A percentile compares a stretch with the other conserved stretches of the same genome.
phyloP scores from a whole-genome alignment of 2,113 vertebrate species.

The Ibidorhyncha struthersii region DNA sequence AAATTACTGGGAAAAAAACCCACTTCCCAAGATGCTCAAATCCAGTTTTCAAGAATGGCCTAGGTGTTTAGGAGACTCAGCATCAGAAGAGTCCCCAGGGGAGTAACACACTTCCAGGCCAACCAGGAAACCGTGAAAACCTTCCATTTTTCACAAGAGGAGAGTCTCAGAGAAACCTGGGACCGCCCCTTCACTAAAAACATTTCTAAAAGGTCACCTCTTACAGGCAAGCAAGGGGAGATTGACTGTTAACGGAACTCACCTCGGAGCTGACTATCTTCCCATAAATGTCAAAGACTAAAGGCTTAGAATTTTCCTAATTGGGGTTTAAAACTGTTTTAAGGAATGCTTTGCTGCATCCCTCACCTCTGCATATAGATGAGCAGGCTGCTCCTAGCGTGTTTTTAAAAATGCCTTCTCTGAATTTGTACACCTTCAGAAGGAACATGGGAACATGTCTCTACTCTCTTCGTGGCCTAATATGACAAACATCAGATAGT shows the following conservation, averaged over 20 bases:
- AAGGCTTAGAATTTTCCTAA: not conserved
- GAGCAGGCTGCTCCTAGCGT: not conserved
- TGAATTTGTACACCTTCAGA: not conserved
- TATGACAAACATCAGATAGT: not conserved
- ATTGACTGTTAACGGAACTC: not conserved
- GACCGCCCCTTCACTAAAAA: not conserved
- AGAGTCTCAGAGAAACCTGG: not conserved
- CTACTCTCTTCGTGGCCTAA: not conserved
- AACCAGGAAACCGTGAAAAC: not conserved
- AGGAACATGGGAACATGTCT: rapidly evolving
- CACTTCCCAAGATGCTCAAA: not conserved
- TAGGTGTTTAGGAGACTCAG: not conserved
- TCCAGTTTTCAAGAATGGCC: not conserved
- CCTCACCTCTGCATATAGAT: not conserved
- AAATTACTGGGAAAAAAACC: not conserved
- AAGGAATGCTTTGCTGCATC: not conserved
- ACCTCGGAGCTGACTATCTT: not conserved
- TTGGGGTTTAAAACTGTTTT: not conserved
- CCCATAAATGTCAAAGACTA: not conserved
- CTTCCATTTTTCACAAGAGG: not conserved
- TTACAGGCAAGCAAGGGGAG: not conserved
- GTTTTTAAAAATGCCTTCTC: not conserved
- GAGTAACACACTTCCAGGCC: not conserved
- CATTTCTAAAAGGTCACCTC: not conserved
- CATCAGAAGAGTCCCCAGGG: not conserved